A percentile compares a stretch with the other conserved stretches of the same genome.
Conservation (phyloP, 1,140 invertebrate species). For the Trichomalopsis sarcophagae region DNA sequence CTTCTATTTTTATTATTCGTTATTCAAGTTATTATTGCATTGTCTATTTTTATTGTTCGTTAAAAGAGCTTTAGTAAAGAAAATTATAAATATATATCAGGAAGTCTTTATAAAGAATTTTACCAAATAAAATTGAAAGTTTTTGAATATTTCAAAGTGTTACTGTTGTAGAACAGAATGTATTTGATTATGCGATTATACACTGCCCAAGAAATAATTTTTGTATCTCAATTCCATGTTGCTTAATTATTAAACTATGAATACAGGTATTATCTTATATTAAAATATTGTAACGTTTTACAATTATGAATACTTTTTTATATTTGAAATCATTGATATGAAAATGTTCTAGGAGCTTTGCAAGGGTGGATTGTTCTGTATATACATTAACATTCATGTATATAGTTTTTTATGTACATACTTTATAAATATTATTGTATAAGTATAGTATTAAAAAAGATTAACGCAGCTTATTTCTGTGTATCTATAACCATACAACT, state of each 20-base stretch:
- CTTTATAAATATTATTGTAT: conserved; percentile 58
- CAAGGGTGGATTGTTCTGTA: conserved; percentile 46
- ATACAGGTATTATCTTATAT: conserved; percentile 33
- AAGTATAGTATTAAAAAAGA: conserved; percentile 42
- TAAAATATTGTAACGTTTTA: conserved; percentile 44
- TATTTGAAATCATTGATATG: conserved; percentile 46
- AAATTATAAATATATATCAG: conserved; percentile 7
- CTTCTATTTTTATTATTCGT: conserved; percentile 44
- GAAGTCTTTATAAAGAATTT: conserved; percentile 18
- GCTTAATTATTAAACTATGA: conserved; percentile 36
- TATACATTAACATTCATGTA: conserved; percentile 47
- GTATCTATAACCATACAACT: conserved; percentile 43
- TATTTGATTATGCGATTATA: conserved; percentile 36
- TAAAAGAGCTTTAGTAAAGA: conserved; percentile 21
- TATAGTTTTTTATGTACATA: conserved; percentile 59
- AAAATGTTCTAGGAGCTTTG: conserved; percentile 30
- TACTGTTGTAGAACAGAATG: conserved; percentile 4
- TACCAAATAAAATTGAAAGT: conserved; percentile 18
- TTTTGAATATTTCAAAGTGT: conserved; percentile 16
- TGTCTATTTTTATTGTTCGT: conserved; percentile 37
- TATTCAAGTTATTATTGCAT: conserved; percentile 23
- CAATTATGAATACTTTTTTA: conserved; percentile 41
- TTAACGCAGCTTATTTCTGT: conserved; percentile 32
- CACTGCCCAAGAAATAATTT: conserved; percentile 47
- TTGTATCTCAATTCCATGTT: conserved; percentile 42